A percentile compares a stretch with the other conserved stretches of the same genome.
Conservation (phyloP, 2,888 invertebrate species). For the Eilema griseolum region DNA sequence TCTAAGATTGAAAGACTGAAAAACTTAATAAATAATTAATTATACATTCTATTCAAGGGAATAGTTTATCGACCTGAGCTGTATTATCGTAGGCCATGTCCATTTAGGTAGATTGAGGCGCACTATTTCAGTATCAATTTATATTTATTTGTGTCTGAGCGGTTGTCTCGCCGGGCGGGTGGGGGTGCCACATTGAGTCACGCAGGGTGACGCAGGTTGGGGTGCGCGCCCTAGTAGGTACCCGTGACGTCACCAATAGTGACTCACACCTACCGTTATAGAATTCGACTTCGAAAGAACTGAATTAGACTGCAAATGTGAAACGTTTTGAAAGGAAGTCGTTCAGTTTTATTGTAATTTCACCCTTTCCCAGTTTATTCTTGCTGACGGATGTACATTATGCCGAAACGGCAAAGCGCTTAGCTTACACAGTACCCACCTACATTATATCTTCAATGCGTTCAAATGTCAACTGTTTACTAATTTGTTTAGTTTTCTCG, state of each 20-base stretch:
- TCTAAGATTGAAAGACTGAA: not conserved
- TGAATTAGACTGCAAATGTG: constrained; percentile 48
- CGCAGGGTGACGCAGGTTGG: constrained; percentile 67
- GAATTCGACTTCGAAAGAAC: constrained; percentile 48
- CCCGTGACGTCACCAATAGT: constrained; percentile 73
- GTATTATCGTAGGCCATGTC: not conserved
- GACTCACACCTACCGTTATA: constrained; percentile 71
- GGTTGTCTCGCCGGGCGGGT: constrained; percentile 59
- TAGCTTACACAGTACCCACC: not conserved
- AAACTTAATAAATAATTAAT: not conserved
- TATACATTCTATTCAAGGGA: not conserved
- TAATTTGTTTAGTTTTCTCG: constrained; percentile 18
- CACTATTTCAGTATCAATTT: constrained; percentile 55
- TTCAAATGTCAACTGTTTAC: constrained; percentile 15
- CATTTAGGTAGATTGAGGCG: constrained; percentile 28
- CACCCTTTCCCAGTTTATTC: constrained; percentile 45
- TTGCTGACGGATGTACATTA: constrained; percentile 23
- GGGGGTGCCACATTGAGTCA: constrained; percentile 70
- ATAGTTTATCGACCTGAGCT: not conserved
- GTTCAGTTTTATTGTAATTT: constrained; percentile 50
- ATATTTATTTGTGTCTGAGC: constrained; percentile 65
- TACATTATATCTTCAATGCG: constrained; percentile 5
- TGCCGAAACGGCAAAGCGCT: constrained; percentile 1
- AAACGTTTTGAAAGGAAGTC: constrained; percentile 47
- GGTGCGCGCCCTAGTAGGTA: constrained; percentile 66